Percentiles rank a stretch among this genome's conserved stretches.
Evolutionary conservation across 1,140 invertebrate genomes (phyloP).

Genomic region (Spodoptera frugiperda): DNA sequence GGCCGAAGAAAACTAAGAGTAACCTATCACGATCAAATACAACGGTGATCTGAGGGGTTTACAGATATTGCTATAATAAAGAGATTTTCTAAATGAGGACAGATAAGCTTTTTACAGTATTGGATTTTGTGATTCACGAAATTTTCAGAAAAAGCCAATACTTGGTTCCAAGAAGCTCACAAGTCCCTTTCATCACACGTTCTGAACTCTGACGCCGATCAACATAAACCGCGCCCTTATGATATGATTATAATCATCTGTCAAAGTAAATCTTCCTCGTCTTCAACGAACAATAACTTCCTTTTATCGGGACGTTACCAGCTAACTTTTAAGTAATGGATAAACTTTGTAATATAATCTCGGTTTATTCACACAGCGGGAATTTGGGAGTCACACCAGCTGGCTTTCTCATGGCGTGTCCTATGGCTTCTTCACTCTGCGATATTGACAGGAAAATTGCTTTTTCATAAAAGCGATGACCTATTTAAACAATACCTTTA

Average conservation of each 20-base stretch:
- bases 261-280: slow-evolving; percentile 30
- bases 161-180: background rate
- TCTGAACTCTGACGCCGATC: slow-evolving; percentile 4
- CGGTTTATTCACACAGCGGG: slow-evolving; percentile 40
- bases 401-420: slow-evolving; percentile 19
- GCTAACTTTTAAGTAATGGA: slow-evolving; percentile 46
- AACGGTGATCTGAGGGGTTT: background rate
- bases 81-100: slow-evolving; percentile 1
- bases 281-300: slow-evolving; percentile 38
- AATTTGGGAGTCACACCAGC: slow-evolving; percentile 32
- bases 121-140: background rate
- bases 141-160: too few relatives aligned
- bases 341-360: slow-evolving; percentile 49
- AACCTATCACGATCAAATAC: slow-evolving; percentile 32
- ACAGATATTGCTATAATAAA: background rate
- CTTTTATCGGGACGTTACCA: slow-evolving; percentile 40
- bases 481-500: background rate
- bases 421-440: slow-evolving; percentile 36
- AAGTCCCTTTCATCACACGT: background rate
- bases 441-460: background rate
- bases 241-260: slow-evolving; percentile 35
- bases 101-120: background rate
- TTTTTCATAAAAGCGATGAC: slow-evolving; percentile 18
- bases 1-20: slow-evolving; percentile 20
- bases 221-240: slow-evolving; percentile 21